Evolutionary conservation across 2,888 invertebrate species (phyloP).

Genomic region (Cryptosula pallasiana): DNA sequence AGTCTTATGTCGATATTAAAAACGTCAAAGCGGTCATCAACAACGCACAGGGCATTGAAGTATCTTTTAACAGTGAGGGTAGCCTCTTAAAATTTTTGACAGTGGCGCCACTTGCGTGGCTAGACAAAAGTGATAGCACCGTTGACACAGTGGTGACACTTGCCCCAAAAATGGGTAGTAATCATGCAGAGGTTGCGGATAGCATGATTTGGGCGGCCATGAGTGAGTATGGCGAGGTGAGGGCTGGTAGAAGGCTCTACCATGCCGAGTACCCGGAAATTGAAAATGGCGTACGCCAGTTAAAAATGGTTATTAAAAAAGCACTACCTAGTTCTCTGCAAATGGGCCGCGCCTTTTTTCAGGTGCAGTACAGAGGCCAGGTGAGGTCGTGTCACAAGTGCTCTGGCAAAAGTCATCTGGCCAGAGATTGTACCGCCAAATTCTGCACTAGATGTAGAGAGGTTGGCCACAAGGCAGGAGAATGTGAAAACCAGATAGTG

Average conservation of each 20-base stretch:
- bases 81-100: not conserved
- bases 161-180: not conserved
- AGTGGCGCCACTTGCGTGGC: not conserved
- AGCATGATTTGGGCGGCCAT: not conserved
- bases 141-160: not conserved
- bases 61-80: not conserved
- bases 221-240: not conserved
- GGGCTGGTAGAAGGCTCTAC: not conserved
- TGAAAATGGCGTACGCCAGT: conserved; percentile 4
- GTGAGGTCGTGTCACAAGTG: not conserved
- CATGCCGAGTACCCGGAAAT: not conserved
- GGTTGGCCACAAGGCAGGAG: not conserved
- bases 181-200: not conserved
- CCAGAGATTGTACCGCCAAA: not conserved
- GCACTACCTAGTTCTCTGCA: not conserved
- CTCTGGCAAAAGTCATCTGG: not conserved
- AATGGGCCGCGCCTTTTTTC: not conserved
- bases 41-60: not conserved
- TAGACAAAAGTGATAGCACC: not conserved
- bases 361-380: not conserved
- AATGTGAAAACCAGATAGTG: not conserved
- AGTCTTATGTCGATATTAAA: no score
- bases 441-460: not conserved
- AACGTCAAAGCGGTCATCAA: not conserved
- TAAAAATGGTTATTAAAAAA: not conserved